A percentile compares a stretch with the other conserved stretches of the same genome.
phyloP scores from a whole-genome alignment of 2,113 vertebrate species.

The Pelecanus crispus region DNA sequence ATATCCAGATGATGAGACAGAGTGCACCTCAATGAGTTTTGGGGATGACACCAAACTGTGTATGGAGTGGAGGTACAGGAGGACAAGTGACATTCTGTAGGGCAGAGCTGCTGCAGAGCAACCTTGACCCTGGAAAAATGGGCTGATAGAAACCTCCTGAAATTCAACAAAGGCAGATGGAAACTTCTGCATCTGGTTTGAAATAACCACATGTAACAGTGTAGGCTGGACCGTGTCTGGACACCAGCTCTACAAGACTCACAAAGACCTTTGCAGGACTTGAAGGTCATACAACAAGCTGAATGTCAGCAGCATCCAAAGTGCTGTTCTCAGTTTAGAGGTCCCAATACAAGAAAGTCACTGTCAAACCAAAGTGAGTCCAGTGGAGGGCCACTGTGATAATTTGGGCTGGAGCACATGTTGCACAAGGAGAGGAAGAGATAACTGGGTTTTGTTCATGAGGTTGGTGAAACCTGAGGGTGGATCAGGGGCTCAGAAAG shows the following conservation, averaged over 20 bases:
- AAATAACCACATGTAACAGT: not conserved
- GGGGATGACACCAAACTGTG: not conserved
- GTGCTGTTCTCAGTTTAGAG: not conserved
- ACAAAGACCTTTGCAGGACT: not conserved
- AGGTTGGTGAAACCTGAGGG: not conserved
- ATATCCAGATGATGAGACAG: not conserved
- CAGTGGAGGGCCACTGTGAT: not conserved
- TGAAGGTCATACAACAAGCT: not conserved
- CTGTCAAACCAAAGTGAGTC: not conserved
- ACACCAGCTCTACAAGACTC: not conserved
- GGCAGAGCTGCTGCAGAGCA: not conserved
- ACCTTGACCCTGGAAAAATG: not conserved
- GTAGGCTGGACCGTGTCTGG: not conserved
- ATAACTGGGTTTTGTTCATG: not conserved
- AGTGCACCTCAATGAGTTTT: not conserved
- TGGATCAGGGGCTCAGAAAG: not conserved
- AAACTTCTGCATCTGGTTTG: not conserved
- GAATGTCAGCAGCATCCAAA: not conserved
- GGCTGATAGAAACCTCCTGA: not conserved
- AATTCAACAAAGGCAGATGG: not conserved
- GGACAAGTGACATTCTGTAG: not conserved
- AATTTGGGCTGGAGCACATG: not conserved
- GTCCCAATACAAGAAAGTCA: not conserved
- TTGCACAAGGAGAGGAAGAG: not conserved
- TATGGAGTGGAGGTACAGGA: not conserved